Conservation (phyloP, 2,888 invertebrate genomes). For the Lasiommata megera region DNA sequence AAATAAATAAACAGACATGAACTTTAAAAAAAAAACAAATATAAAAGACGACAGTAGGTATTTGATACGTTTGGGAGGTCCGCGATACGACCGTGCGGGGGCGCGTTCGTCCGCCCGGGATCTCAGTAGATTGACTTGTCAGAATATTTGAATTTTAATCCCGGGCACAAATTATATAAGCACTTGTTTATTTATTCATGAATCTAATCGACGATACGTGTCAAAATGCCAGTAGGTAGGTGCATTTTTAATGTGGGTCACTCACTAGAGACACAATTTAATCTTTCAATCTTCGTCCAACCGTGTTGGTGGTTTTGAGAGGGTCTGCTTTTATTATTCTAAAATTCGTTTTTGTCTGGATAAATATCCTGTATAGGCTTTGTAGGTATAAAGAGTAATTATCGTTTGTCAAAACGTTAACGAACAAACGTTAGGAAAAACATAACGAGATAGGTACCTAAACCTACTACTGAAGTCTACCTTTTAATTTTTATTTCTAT, state of each 20-base stretch:
- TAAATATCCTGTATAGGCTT: too few species aligned
- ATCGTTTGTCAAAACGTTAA: too few species aligned
- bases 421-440: too few species aligned
- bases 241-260: slow-evolving; percentile 30
- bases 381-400: too few species aligned
- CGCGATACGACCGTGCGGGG: background rate
- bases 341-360: too few species aligned
- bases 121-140: slow-evolving; percentile 79
- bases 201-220: slow-evolving; percentile 42
- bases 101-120: slow-evolving; percentile 55
- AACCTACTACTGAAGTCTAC: too few species aligned
- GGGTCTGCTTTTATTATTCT: too few species aligned
- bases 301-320: too few species aligned
- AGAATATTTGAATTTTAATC: slow-evolving; percentile 82
- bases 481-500: too few species aligned
- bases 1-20: too few species aligned
- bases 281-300: background rate
- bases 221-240: background rate
- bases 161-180: slow-evolving; percentile 66
- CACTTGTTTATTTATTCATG: slow-evolving; percentile 76
- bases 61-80: background rate
- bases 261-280: background rate
- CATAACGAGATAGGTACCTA: too few species aligned
- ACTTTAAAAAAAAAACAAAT: too few species aligned
- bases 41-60: background rate